These are phyloP conservation scores for Dicycla oo DNA, from an alignment of 2,888 invertebrate genomes.

Conservation along the genomic window DNA sequence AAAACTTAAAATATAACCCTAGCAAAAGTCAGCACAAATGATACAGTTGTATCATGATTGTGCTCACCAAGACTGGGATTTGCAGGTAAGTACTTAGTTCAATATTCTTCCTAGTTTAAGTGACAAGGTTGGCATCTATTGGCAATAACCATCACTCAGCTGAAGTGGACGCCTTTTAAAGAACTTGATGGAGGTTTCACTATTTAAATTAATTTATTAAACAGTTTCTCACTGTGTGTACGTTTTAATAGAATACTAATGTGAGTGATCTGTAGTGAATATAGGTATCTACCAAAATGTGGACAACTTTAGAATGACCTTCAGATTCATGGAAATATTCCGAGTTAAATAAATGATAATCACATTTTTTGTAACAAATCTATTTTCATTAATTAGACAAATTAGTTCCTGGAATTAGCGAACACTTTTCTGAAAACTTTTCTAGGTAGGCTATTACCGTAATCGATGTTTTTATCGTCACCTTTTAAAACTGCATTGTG, in stretches of 20 bases:
- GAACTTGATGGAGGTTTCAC: not conserved
- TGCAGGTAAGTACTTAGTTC: conserved; percentile 58
- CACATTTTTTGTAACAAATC: not conserved
- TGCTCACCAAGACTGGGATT: conserved; percentile 10
- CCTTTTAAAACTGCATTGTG: conserved; percentile 53
- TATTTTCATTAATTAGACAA: conserved; percentile 17
- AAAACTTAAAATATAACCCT: not conserved
- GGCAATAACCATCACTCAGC: not conserved
- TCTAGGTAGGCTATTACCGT: conserved; percentile 13
- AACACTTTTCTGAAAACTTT: conserved; percentile 6
- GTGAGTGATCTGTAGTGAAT: not conserved
- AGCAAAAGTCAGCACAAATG: not conserved
- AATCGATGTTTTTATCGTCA: conserved; percentile 44
- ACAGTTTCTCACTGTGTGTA: not conserved
- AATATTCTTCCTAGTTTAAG: conserved; percentile 7
- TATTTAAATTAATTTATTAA: not conserved
- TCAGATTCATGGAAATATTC: not conserved
- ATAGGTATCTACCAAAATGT: not conserved
- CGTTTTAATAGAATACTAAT: not conserved
- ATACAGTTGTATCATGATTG: conserved; percentile 8
- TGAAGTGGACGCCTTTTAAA: not conserved
- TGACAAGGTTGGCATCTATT: not conserved
- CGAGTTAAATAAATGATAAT: not conserved
- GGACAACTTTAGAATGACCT: not conserved
- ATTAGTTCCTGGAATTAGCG: not conserved